Evolutionary conservation across 23 tunicate genomes (phyloP).

Genomic region (Styela clava): DNA sequence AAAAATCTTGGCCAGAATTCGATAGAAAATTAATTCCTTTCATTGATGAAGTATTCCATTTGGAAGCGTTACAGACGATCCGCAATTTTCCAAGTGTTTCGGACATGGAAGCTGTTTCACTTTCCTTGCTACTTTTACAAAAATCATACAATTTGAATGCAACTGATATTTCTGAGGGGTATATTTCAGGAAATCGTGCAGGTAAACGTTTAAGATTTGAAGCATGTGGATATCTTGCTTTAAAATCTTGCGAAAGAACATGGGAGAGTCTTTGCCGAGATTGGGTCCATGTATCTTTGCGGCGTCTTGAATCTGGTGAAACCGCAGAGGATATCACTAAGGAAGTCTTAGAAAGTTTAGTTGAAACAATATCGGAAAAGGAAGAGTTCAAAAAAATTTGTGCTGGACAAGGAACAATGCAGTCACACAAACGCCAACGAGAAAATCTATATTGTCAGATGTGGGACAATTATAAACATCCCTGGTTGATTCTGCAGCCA

Average conservation of each 20-base stretch:
- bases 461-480: conserved; percentile 19
- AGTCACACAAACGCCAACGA: too few relatives aligned
- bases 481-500: not conserved
- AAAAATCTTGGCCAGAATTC: not conserved
- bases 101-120: not conserved
- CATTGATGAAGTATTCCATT: not conserved
- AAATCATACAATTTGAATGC: not conserved
- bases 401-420: too few relatives aligned
- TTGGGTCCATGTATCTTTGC: not conserved
- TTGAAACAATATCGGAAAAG: not conserved
- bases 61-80: not conserved
- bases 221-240: not conserved
- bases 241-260: not conserved
- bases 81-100: not conserved
- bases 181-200: not conserved
- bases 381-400: not conserved
- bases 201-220: not conserved
- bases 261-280: not conserved
- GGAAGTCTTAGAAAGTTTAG: not conserved
- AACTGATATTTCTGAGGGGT: not conserved
- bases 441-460: not conserved
- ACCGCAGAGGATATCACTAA: not conserved
- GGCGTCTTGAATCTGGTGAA: not conserved
- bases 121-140: not conserved
- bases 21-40: not conserved